Evolutionary conservation across 2,797 vertebrate genomes (phyloP).

Genomic region (Babyrousa celebensis): DNA sequence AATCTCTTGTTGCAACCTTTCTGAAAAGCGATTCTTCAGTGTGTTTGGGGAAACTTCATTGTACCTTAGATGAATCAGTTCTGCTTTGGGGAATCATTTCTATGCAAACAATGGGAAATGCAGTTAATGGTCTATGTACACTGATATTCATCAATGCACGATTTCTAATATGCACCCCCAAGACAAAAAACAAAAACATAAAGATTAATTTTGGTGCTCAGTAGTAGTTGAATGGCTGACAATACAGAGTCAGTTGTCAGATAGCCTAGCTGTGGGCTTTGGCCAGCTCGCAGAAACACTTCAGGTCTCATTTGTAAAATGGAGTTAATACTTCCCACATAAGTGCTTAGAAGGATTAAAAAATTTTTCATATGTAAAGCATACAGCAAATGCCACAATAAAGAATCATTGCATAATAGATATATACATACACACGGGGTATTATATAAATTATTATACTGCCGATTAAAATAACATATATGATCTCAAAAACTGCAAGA

Average conservation of each 20-base stretch:
- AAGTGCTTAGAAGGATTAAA: conserved; percentile 17
- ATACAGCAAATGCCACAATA: conserved; percentile 9
- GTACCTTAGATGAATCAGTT: not conserved
- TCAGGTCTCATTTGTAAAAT: not conserved
- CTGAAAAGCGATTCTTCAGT: not conserved
- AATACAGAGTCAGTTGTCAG: not conserved
- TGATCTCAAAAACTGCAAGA: not conserved
- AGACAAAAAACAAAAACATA: not conserved
- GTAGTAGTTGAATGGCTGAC: not conserved
- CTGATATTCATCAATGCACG: not conserved
- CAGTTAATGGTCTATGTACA: not conserved
- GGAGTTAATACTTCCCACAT: not conserved
- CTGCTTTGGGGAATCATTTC: not conserved
- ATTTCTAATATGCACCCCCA: not conserved
- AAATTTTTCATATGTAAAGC: not conserved
- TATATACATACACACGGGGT: not conserved
- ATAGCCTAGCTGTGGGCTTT: not conserved
- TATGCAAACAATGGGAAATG: not conserved
- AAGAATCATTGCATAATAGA: not conserved
- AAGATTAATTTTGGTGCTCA: not conserved
- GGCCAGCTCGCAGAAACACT: not conserved
- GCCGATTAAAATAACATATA: conserved; percentile 13
- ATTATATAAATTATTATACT: not conserved
- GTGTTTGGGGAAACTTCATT: not conserved
- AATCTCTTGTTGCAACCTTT: not conserved